Conservation (phyloP, 2,888 invertebrate genomes). For the Sceliomorpha sp. region DNA sequence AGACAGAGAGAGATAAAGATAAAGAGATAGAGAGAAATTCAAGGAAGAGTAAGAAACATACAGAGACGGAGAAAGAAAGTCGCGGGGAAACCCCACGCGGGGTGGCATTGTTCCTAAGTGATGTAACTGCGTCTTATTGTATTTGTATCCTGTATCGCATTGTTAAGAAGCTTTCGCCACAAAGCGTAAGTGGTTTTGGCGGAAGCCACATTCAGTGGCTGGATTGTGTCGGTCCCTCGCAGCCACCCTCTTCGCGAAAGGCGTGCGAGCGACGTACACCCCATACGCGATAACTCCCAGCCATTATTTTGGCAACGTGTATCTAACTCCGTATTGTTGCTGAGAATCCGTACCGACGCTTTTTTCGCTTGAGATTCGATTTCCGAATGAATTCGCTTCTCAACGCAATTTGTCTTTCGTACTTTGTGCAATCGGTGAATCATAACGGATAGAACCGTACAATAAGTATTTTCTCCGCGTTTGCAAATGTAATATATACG, state of each 20-base stretch:
- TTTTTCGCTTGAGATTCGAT: not conserved
- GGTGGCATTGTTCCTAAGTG: constrained; percentile 80
- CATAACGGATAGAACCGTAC: too few relatives aligned
- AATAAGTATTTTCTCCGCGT: too few relatives aligned
- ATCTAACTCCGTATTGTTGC: not conserved
- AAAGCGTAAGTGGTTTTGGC: constrained; percentile 81
- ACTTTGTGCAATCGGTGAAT: too few relatives aligned
- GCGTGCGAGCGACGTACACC: constrained; percentile 59
- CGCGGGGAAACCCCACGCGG: constrained; percentile 55
- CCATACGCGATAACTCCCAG: constrained; percentile 66
- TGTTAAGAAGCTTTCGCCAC: constrained; percentile 79
- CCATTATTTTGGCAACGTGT: constrained; percentile 13
- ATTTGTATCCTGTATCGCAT: constrained; percentile 81
- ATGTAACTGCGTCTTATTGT: constrained; percentile 81
- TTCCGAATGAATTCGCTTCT: not conserved
- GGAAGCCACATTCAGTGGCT: constrained; percentile 80
- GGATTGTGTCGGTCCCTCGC: constrained; percentile 72
- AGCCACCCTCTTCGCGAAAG: constrained; percentile 55
- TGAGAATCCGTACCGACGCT: not conserved
- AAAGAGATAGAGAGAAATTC: constrained; percentile 30
- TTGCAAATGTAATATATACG: too few relatives aligned
- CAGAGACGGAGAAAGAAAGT: constrained; percentile 35
- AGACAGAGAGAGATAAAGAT: constrained; percentile 20
- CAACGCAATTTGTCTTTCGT: too few relatives aligned
- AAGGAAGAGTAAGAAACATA: constrained; percentile 36